These are phyloP conservation scores for Sardina pilchardus DNA, from an alignment of 2,113 vertebrate genomes.

Conservation along the genomic window DNA sequence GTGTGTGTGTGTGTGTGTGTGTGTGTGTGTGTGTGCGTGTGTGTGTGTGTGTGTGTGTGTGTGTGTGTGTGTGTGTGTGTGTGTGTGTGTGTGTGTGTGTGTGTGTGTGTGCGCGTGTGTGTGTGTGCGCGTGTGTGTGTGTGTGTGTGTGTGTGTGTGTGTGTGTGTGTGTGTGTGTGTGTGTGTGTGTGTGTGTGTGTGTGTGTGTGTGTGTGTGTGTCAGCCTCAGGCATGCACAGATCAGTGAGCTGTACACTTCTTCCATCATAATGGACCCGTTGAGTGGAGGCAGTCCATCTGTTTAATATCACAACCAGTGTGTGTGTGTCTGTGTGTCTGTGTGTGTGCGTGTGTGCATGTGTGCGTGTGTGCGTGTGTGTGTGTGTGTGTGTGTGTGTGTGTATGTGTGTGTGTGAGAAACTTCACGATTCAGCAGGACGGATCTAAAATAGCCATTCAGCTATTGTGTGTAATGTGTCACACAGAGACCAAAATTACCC, in stretches of 20 bases:
- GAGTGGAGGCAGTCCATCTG: not conserved
- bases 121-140: no score
- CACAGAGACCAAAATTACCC: not conserved
- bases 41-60: slow-evolving; percentile 24
- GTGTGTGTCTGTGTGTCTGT: not conserved
- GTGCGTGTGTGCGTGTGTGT: not conserved
- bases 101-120: no score
- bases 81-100: no score
- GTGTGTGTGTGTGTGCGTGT: slow-evolving; percentile 14
- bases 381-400: no score
- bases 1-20: not conserved
- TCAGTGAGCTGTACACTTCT: not conserved
- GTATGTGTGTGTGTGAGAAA: no score
- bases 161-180: no score
- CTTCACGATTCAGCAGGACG: not conserved
- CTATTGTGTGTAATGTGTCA: no score
- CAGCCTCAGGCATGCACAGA: not conserved
- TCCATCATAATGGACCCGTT: not conserved
- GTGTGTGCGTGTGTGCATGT: not conserved
- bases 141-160: no score
- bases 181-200: no score
- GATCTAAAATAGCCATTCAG: not conserved
- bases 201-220: not conserved
- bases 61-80: not conserved
- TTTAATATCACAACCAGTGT: not conserved